A percentile compares a stretch with the other conserved stretches of the same genome.
These are phyloP conservation scores for Pseudorectes ferrugineus DNA, from an alignment of 2,113 vertebrate genomes.

Conservation along the genomic window DNA sequence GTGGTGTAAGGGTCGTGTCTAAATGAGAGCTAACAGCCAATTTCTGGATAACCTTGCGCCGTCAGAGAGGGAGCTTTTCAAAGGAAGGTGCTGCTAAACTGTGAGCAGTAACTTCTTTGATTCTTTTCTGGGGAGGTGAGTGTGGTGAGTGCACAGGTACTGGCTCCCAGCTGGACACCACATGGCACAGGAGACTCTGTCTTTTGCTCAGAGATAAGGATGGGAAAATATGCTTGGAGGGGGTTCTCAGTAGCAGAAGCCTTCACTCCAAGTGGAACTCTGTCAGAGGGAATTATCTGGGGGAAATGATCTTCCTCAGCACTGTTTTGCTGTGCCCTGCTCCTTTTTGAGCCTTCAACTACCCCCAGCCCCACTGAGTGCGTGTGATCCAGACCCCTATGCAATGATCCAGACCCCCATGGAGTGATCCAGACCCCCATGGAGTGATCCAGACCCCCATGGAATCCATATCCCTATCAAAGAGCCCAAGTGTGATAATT, in stretches of 20 bases:
- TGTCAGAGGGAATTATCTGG: neutral
- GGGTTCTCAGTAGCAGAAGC: neutral
- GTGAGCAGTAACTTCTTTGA: neutral
- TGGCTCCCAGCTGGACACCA: neutral
- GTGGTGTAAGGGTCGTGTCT: neutral
- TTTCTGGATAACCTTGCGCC: neutral
- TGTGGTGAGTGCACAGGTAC: neutral
- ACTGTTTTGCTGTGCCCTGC: neutral
- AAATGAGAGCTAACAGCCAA: too few relatives aligned
- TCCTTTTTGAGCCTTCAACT: neutral
- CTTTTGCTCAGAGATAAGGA: neutral
- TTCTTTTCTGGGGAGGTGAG: neutral
- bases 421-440: neutral
- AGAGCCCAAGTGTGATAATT: neutral
- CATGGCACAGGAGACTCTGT: neutral
- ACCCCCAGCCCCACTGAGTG: neutral
- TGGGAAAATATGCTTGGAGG: neutral
- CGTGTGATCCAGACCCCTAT: accelerated
- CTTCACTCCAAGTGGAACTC: neutral
- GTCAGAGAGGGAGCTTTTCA: neutral
- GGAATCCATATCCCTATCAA: accelerated
- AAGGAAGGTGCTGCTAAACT: neutral
- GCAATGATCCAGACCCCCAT: neutral
- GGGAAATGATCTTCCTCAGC: neutral
- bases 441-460: neutral